Base-by-base conservation (phyloP, 2,113 vertebrate genomes). In the Xyrauchen texanus region DNA sequence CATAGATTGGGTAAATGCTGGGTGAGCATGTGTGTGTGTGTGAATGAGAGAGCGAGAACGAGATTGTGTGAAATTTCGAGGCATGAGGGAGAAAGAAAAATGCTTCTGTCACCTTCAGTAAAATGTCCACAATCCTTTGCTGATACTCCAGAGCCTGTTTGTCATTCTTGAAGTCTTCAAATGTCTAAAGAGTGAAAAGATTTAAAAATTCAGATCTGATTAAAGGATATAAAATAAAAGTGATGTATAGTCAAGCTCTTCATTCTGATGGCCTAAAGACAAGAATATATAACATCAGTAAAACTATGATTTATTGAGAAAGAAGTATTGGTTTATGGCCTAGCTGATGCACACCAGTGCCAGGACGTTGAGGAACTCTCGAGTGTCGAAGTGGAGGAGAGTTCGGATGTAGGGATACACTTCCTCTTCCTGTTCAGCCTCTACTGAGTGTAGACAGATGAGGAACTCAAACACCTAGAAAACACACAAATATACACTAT, bases 141-240 rank as follows among this genome's bases (percentile, higher is more conserved):
- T 99, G 98, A 85, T 98, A 98, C 81, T 99, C 98, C 75, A 99
- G 93, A 70, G 96, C 98, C 92, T 99, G 97, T 77, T 99, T 99
- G 88, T 99, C 98, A 87, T 99, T 97, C 89, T 96, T 97, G 80
- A 99, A 98, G 91, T 99, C 97, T 90, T 99, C 97, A 91, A 98
- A 99, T n/a, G 97, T 99, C 98, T 99, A 87, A 15, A 88, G 86
- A 51, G 79, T n/a, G 81, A 53, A 85, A 58, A 60, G 5, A 34
- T 70, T 75, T 60, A 12, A 47, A 63, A 15, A 55, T 3, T 73
- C 74, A 13, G 80, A 75, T 6, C 13, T n/a, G 47, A n/a, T 21
- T 72, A 49, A 10, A 6, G 3, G 42, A 42, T 10, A 5, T 7
- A 49, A 68, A 68, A 52, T 16, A 4, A 52, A 52, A 68, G 34